Conservation (phyloP, 2,888 invertebrate species). For the Merodon equestris region DNA sequence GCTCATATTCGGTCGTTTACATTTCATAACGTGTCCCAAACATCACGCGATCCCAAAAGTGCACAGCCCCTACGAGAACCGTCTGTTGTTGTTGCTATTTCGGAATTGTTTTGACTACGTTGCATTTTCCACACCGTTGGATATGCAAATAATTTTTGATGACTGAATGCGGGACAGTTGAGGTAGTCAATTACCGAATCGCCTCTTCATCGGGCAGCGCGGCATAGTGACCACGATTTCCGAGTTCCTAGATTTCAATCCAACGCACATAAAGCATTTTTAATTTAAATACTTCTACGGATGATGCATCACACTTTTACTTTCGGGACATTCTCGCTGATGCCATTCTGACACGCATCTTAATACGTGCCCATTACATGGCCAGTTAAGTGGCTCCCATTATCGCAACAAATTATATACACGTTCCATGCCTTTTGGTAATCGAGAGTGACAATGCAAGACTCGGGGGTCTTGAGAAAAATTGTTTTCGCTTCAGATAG, state of each 20-base stretch:
- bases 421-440: conserved; percentile 27
- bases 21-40: conserved; percentile 45
- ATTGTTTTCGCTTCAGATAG: conserved; percentile 25
- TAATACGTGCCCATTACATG: conserved; percentile 17
- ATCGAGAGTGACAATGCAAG: conserved; percentile 58
- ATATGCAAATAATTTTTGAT: conserved; percentile 65
- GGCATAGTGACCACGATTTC: conserved; percentile 29
- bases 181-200: conserved; percentile 16
- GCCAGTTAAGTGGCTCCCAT: conserved; percentile 23
- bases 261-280: conserved; percentile 10
- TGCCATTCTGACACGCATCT: background rate
- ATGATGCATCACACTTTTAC: conserved; percentile 37
- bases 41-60: conserved; percentile 49
- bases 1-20: conserved; percentile 42
- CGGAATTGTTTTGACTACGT: conserved; percentile 26
- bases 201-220: background rate
- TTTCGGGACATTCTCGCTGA: conserved; percentile 9
- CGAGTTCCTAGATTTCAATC: conserved; percentile 59
- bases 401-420: conserved; percentile 2
- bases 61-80: conserved; percentile 37
- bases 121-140: conserved; percentile 59
- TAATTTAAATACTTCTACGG: background rate
- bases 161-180: conserved; percentile 44
- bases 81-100: conserved; percentile 2
- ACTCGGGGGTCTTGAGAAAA: conserved; percentile 42